Conservation (phyloP, 2,113 vertebrate species). For the Chionodraco myersi region DNA sequence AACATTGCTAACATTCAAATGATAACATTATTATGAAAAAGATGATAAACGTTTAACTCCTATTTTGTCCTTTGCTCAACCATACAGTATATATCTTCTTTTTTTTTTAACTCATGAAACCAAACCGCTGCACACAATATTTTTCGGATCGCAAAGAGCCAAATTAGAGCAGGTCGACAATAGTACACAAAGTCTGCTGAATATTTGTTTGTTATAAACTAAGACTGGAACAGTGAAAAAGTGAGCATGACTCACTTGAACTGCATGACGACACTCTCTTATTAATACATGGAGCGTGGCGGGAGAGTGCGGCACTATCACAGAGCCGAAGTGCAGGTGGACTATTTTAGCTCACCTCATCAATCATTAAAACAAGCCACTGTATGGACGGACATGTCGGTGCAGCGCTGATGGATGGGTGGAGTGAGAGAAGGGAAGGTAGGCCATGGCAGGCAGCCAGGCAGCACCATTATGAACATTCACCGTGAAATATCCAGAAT, state of each 20-base stretch:
- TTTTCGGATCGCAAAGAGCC: background rate
- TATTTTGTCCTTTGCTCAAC: background rate
- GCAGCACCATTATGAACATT: slow-evolving; percentile 8
- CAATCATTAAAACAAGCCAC: slow-evolving; percentile 65
- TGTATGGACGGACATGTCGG: slow-evolving; percentile 33
- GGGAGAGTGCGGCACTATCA: slow-evolving; percentile 13
- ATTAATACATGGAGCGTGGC: slow-evolving; percentile 58
- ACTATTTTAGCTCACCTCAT: slow-evolving; percentile 71
- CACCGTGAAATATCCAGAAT: slow-evolving; percentile 1
- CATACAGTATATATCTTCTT: background rate
- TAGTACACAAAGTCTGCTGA: background rate
- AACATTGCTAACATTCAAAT: background rate
- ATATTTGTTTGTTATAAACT: background rate
- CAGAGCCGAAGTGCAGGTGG: slow-evolving; percentile 52
- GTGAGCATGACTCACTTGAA: background rate
- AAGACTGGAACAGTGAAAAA: slow-evolving; percentile 6
- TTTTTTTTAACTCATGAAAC: background rate
- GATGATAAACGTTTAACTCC: background rate
- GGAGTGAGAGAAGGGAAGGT: slow-evolving; percentile 25
- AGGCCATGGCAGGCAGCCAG: slow-evolving; percentile 1
- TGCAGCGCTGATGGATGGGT: slow-evolving; percentile 57
- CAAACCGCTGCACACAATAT: background rate
- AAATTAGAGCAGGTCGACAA: background rate
- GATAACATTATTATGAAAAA: background rate
- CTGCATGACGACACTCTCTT: slow-evolving; percentile 9